Evolutionary conservation across 1,140 invertebrate species (phyloP), one percentile per base, ranked within the genome.

Genomic region (Vollenhovia emeryi): DNA sequence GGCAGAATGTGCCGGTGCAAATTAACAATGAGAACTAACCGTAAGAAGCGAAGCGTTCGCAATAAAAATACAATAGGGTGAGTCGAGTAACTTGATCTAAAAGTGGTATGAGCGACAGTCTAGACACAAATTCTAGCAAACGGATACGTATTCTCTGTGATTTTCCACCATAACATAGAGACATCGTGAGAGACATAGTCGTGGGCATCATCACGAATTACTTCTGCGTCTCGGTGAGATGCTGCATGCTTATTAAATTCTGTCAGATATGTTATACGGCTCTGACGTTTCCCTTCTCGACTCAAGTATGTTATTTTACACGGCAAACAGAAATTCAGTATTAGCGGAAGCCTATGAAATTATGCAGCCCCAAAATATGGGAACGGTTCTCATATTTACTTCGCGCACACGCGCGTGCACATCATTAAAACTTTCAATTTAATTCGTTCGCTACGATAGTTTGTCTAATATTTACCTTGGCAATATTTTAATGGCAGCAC

Each of bases 151-250:
- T 68, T 89, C 62, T 50, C 30, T 64, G 52, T n/a, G 74, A 66
- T 88, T 86, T 48, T 71, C 24, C 36, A 18, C 13, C n/a, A n/a
- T 43, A 68, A 69, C 24, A 36, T 11, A 62, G 30, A 62, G 60
- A 60, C 30, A 52, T n/a, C 3, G 50, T 18, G n/a, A 45, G 52
- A 75, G 60, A 71, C 69, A 86, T 55, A 80, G 84, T 88, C 59
- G 57, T 43, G 59, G 6, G 8, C 43, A 50, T 33, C 60, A 24
- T 87, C 86, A 50, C 48, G 68, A 87, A 87, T 87, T 87, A 88
- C 75, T 55, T 57, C 62, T 30, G 24, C 48, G 48, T 40, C 13
- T 69, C 68, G 45, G 57, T 62, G 52, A 45, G 6, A 48, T 71
- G 69, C 15, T 45, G 55, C 24, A 66, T 66, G 36, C 69, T 85